These are phyloP conservation scores for Discoglossus pictus DNA, from an alignment of 2,797 vertebrate species.

Conservation along the genomic window DNA sequence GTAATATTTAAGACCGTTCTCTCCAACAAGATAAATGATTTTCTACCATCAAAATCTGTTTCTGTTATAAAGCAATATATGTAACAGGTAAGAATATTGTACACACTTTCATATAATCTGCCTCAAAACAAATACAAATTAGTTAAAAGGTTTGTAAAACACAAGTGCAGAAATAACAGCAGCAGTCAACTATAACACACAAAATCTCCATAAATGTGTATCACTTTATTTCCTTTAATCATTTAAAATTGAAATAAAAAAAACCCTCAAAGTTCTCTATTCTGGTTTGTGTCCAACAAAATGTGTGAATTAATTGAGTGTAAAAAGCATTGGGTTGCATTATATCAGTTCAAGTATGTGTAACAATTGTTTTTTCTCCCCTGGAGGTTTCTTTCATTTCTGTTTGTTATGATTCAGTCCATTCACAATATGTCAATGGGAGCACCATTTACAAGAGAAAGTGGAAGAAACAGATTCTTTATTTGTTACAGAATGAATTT, in stretches of 20 bases:
- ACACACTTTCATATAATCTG: too few species aligned
- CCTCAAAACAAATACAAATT: not conserved
- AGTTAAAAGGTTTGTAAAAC: not conserved
- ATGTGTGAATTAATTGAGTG: conserved; percentile 84
- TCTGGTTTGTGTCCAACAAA: conserved; percentile 60
- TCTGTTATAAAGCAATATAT: too few species aligned
- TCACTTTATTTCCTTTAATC: conserved; percentile 56
- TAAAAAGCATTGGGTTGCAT: conserved; percentile 79
- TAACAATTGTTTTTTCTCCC: conserved; percentile 79
- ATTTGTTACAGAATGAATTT: conserved; percentile 59
- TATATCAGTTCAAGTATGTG: conserved; percentile 78
- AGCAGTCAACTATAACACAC: not conserved
- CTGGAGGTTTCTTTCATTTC: conserved; percentile 57
- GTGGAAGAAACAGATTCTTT: conserved; percentile 61
- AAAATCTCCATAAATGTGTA: conserved; percentile 49
- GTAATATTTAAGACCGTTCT: too few species aligned
- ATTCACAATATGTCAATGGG: conserved; percentile 64
- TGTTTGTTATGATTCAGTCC: conserved; percentile 58
- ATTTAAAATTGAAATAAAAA: conserved; percentile 55
- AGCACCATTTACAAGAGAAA: conserved; percentile 59
- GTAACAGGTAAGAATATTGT: too few species aligned
- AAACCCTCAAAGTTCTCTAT: conserved; percentile 35
- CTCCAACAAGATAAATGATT: too few species aligned
- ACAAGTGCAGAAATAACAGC: not conserved
- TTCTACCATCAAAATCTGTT: too few species aligned